Conservation (phyloP, 2,113 vertebrate species). For the Hiodon alosoides region DNA sequence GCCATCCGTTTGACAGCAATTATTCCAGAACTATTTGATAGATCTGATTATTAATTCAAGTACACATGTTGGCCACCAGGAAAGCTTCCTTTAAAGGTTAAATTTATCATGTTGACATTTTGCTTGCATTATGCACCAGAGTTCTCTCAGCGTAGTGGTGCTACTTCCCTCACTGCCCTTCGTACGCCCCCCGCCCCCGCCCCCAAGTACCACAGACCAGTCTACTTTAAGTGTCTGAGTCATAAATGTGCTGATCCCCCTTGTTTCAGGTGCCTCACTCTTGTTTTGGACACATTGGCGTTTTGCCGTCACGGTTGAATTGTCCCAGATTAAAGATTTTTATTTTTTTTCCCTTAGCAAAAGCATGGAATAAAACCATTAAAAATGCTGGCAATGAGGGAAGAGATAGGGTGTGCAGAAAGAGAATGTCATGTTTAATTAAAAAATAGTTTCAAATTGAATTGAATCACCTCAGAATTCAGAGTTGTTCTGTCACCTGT, state of each 20-base stretch:
- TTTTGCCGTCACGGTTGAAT: too few relatives aligned
- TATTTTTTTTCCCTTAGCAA: too few relatives aligned
- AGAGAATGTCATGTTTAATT: slow-evolving; percentile 45
- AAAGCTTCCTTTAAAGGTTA: slow-evolving; percentile 58
- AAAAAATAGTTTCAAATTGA: slow-evolving; percentile 47
- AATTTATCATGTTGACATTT: slow-evolving; percentile 70
- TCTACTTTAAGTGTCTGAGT: too few relatives aligned
- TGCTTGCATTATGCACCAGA: slow-evolving; percentile 49
- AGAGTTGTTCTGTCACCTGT: slow-evolving; percentile 47
- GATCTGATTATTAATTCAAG: slow-evolving; percentile 67
- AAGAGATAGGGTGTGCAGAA: slow-evolving; percentile 35
- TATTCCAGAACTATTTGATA: slow-evolving; percentile 61
- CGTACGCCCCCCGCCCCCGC: background rate
- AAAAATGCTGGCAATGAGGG: background rate
- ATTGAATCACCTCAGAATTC: slow-evolving; percentile 39
- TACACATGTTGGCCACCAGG: slow-evolving; percentile 57
- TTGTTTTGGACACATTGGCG: too few relatives aligned
- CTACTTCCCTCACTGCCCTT: slow-evolving; percentile 16
- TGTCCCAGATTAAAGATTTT: too few relatives aligned
- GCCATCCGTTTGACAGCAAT: slow-evolving; percentile 57
- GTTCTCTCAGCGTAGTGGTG: slow-evolving; percentile 24
- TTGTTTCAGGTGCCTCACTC: too few relatives aligned
- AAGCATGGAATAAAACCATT: background rate
- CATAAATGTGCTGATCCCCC: too few relatives aligned
- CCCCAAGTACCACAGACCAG: background rate